Conservation (phyloP, 2,113 vertebrate species). For the Hippocampus mohnikei region DNA sequence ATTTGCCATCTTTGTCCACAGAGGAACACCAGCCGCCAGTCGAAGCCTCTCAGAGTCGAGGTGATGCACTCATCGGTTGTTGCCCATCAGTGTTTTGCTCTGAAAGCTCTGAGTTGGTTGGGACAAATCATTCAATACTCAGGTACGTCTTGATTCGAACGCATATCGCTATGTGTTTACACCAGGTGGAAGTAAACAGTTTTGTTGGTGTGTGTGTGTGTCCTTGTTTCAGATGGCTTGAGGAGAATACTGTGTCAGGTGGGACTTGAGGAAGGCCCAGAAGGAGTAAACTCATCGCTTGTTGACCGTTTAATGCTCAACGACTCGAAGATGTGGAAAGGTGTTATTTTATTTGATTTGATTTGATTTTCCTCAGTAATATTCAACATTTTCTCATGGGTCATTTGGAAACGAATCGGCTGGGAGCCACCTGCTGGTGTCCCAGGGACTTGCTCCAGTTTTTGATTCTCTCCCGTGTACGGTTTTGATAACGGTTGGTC, state of each 20-base stretch:
- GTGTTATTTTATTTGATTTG: slow-evolving; percentile 52
- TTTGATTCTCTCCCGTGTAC: not conserved
- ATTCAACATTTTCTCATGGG: not conserved
- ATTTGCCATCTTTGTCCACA: slow-evolving; percentile 45
- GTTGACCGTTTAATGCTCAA: slow-evolving; percentile 91
- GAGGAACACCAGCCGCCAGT: slow-evolving; percentile 96
- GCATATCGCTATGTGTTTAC: not conserved
- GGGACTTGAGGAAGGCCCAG: slow-evolving; percentile 83
- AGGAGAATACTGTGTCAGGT: slow-evolving; percentile 91
- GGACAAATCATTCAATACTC: slow-evolving; percentile 90
- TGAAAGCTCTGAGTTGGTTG: slow-evolving; percentile 89
- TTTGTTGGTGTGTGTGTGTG: not conserved
- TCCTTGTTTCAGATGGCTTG: slow-evolving; percentile 79
- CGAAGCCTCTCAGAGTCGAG: slow-evolving; percentile 92
- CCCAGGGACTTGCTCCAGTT: not conserved
- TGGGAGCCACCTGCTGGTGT: not conserved
- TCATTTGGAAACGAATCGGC: not conserved
- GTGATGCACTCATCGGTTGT: slow-evolving; percentile 98
- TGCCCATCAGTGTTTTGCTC: slow-evolving; percentile 94
- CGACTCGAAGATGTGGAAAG: slow-evolving; percentile 99
- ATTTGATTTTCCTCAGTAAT: not conserved
- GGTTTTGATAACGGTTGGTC: not conserved
- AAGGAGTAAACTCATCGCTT: slow-evolving; percentile 87
- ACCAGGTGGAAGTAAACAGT: not conserved
- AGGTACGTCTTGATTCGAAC: slow-evolving; percentile 67